Evolutionary conservation across 2,888 invertebrate genomes (phyloP), one percentile per base, ranked within the genome.

Genomic region (Chromoteleia sp.): DNA sequence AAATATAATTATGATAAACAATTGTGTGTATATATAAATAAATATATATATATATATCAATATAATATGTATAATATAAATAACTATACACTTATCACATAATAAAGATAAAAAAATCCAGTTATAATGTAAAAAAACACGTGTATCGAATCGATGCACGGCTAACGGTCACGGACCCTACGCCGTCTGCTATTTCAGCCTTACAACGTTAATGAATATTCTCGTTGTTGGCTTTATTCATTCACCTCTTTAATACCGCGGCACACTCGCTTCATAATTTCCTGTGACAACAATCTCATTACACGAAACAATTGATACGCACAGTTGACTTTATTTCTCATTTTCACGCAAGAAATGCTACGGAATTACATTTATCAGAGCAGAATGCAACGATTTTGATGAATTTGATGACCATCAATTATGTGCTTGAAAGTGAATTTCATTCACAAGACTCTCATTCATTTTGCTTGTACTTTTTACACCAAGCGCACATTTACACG

Each of bases 151-250:
- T 36, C 6, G 36, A 56, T 56, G 21, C 25, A 25, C 25, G 6
- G 12, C 19, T 4, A 15, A 7, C 48, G 65, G 65, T 65, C 39
- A 65, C 36, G 33, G 65, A 65, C 65, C 65, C 50, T 25, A 12
- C 65, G 1, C n/a, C 17, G 19, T 0, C 56, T 2, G 41, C 33
- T 8, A 14, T 30, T 45, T 17, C 10, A 65, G 14, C 21, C 14
- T 65, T 17, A 61, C 45, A n/a, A 67, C 39, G n/a, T 71, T 48
- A 71, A 71, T 71, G 59, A 59, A 71, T 59, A 59, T 68, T 56
- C 68, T 45, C 19, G 30, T 56, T 56, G 45, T 58, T 70, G 48
- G 19, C 48, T 70, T 33, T 33, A 70, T 70, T 58, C 70, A 58
- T 70, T 48, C 36, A 71, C 14, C 59, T 59, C 39, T 29, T 50